A percentile compares a stretch with the other conserved stretches of the same genome.
Evolutionary conservation across 2,113 vertebrate genomes (phyloP).

Genomic region (Anoura caudifer): DNA sequence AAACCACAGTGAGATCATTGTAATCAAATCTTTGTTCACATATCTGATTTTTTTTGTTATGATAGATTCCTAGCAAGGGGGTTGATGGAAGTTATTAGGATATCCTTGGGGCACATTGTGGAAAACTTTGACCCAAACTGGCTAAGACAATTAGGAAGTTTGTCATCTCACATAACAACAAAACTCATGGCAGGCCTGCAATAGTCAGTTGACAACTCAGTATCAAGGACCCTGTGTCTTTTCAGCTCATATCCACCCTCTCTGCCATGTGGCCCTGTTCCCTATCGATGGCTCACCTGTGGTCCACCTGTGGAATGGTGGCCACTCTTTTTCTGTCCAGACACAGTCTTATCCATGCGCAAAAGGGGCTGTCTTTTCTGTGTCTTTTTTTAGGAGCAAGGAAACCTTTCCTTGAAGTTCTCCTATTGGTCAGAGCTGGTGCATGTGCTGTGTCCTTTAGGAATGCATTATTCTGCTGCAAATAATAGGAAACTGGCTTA

Average conservation of each 20-base stretch:
- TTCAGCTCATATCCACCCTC: not conserved
- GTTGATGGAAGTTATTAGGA: not conserved
- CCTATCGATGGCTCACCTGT: not conserved
- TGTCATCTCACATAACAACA: not conserved
- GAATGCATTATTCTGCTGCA: not conserved
- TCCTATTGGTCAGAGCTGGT: not conserved
- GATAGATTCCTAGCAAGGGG: not conserved
- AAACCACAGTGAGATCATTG: not conserved
- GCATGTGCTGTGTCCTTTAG: not conserved
- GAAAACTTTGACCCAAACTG: not conserved
- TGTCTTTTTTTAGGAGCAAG: not conserved
- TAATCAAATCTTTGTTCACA: not conserved
- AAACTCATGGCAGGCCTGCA: not conserved
- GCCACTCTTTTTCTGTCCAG: not conserved
- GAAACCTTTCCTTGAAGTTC: not conserved
- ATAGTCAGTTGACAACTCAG: not conserved
- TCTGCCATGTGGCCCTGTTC: not conserved
- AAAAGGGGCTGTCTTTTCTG: not conserved
- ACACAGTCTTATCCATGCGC: not conserved
- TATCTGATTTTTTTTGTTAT: not conserved
- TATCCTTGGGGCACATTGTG: not conserved
- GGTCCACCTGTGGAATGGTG: not conserved
- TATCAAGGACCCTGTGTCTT: not conserved
- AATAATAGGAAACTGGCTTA: not conserved
- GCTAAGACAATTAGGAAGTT: not conserved